Base-by-base conservation (phyloP, 2,797 vertebrate genomes). In the Squalus acanthias region DNA sequence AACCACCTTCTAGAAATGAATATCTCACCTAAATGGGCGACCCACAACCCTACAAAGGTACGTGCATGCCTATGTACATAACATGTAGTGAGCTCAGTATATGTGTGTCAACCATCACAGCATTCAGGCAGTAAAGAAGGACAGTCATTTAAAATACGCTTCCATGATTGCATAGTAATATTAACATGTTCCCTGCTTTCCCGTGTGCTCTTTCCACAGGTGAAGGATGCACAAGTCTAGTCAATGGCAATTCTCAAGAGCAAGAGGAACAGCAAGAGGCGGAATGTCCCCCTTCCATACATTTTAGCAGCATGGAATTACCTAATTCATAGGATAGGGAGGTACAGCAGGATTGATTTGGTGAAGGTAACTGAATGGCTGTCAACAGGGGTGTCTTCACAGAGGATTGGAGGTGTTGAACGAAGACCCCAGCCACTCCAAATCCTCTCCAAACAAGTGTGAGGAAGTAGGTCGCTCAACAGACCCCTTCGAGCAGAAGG, bases 111-210 rank as follows among this genome's bases (percentile, higher is more conserved):
- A 63, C 9, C 57, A n/a, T 91, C 29, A 8, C 57, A 91, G 1
- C 60, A 91, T n/a, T 91, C 57, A 91, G 29, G 26, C 53, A n/a
- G 57, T 63, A 65, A 63, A 63, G 29, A 24, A 7, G 15, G 50
- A 53, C 46, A 91, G 29, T 91, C 57, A 63, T 63, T 91, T 6
- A 91, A 63, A 63, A 63, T 33, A n/a, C 1, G 15, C 15, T 65
- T 91, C 57, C 13, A 60, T 17, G 10, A 63, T 89, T 91, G 57
- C 88, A 33, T 63, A 22, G 20, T 24, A 85, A 91, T 91, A n/a
- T n/a, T 89, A 89, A 89, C 87, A 89, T 89, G 87, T 29, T 89
- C 87, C n/a, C 88, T 65, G 88, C 57, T 91, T 13, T 65, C 20
- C 13, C 4, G 0, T 91, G 57, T 91, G 57, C 9, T 60, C 88